phyloP scores from a whole-genome alignment of 1,140 invertebrate genomes.

The Pogonomyrmex californicus region DNA sequence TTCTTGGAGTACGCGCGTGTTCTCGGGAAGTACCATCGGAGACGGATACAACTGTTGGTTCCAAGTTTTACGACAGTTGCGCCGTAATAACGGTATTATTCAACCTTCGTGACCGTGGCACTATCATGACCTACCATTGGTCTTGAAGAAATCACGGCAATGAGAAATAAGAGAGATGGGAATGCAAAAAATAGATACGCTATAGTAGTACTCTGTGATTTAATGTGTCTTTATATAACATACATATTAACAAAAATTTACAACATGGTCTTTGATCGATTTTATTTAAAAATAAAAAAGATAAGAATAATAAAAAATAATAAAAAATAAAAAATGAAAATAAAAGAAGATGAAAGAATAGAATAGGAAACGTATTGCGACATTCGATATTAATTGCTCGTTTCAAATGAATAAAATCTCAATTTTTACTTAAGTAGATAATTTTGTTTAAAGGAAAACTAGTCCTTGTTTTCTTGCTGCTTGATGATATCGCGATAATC shows the following conservation, averaged over 20 bases:
- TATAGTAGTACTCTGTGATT: background rate
- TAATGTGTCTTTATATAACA: background rate
- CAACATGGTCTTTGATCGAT: background rate
- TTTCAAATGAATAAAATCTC: background rate
- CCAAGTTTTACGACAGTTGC: conserved; percentile 82
- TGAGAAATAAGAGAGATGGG: conserved; percentile 18
- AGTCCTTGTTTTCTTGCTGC: background rate
- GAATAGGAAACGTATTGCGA: background rate
- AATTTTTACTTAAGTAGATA: background rate
- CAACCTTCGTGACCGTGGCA: conserved; percentile 71
- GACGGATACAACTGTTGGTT: conserved; percentile 65
- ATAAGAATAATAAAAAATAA: too few species aligned
- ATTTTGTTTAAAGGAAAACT: background rate
- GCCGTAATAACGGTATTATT: conserved; percentile 80
- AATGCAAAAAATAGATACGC: background rate
- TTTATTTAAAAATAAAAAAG: background rate
- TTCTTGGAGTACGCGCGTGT: conserved; percentile 66
- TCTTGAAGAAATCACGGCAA: conserved; percentile 75
- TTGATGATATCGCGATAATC: background rate
- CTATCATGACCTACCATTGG: conserved; percentile 51
- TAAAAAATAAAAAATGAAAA: too few species aligned
- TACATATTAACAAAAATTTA: background rate
- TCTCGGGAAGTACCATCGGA: conserved; percentile 71
- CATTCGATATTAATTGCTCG: background rate
- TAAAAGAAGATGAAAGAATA: background rate